Conservation (phyloP, 2,888 invertebrate genomes). For the Neoitamus cyanurus region DNA sequence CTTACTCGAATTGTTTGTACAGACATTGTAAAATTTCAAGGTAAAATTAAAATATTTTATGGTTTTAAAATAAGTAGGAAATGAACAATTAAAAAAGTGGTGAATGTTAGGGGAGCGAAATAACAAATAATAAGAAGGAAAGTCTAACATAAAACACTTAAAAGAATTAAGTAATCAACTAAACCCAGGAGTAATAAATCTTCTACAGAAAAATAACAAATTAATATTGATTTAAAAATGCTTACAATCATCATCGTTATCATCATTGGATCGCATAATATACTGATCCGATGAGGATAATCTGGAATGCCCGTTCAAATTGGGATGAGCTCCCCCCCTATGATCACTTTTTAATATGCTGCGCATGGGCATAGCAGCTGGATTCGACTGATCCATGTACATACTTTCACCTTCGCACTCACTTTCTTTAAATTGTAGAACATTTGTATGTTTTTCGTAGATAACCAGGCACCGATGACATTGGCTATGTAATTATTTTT, state of each 20-base stretch:
- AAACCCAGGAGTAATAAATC: slow-evolving; percentile 8
- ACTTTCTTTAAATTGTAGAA: slow-evolving; percentile 98
- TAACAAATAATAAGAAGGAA: slow-evolving; percentile 50
- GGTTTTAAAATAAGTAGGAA: slow-evolving; percentile 45
- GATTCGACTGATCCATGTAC: slow-evolving; percentile 68
- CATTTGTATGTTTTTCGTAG: slow-evolving; percentile 94
- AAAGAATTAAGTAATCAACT: slow-evolving; percentile 32
- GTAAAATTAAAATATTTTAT: slow-evolving; percentile 40
- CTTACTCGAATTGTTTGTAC: neutral
- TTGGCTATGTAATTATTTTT: slow-evolving; percentile 74
- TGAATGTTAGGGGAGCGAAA: slow-evolving; percentile 2
- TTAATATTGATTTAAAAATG: slow-evolving; percentile 57
- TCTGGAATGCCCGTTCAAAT: slow-evolving; percentile 68
- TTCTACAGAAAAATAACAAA: slow-evolving; percentile 20
- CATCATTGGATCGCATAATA: slow-evolving; percentile 68
- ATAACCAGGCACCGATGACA: slow-evolving; percentile 96
- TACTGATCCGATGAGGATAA: slow-evolving; percentile 68
- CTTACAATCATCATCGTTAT: slow-evolving; percentile 67
- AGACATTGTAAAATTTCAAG: slow-evolving; percentile 33
- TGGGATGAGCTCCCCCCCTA: slow-evolving; percentile 69
- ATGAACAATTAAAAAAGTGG: neutral
- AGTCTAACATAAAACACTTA: neutral
- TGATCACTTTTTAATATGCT: slow-evolving; percentile 68
- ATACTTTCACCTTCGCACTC: slow-evolving; percentile 74
- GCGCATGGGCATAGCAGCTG: slow-evolving; percentile 68